Evolutionary conservation across 2,113 vertebrate genomes (phyloP), one percentile per base, ranked within the genome.

Genomic region (Gallinago undulata): DNA sequence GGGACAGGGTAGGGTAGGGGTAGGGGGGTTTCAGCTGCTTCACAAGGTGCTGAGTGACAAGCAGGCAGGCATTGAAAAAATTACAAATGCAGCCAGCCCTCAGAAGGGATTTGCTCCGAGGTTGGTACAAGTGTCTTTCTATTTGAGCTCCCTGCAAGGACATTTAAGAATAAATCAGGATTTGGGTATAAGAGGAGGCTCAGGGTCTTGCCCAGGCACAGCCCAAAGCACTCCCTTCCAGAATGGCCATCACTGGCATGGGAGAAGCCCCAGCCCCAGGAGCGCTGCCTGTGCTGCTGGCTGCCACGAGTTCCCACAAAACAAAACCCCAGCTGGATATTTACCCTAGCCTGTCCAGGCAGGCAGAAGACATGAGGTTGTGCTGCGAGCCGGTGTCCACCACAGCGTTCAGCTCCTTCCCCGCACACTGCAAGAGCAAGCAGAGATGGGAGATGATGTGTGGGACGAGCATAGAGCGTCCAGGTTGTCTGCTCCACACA

Each of bases 321-420:
- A 27, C n/a, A 78, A 50, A 50, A 60, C n/a, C 23, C 47, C 69
- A 72, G 35, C 13, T 33, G 30, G 64, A 68, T 90, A 92, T 95
- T 98, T 96, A 98, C 99, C 99, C 98, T 24, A 99, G 94, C 95
- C 98, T 98, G 80, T 99, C 98, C 91, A 98, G 96, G 84, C 98
- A 99, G n/a, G 94, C 96, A 8, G 98, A 98, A 0, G 99, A 98
- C 91, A 99, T 98, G 90, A 99, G 96, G 97, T 98, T 99, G 91
- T 98, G 94, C 39, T 96, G 98, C 6, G 98, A 99, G 87, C 98
- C 98, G 0, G 99, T 99, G 96, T 99, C 98, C 92, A 99, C 98
- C 96, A 98, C 91, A 0, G 98, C 96, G 83, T 97, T 98, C 84
- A 98, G 78, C 76, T 99, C 98, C 97, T 98, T 98, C 74, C 98